Evolutionary conservation across 2,797 vertebrate genomes (phyloP), one percentile per base, ranked within the genome.

Genomic region (Allenopithecus nigroviridis): DNA sequence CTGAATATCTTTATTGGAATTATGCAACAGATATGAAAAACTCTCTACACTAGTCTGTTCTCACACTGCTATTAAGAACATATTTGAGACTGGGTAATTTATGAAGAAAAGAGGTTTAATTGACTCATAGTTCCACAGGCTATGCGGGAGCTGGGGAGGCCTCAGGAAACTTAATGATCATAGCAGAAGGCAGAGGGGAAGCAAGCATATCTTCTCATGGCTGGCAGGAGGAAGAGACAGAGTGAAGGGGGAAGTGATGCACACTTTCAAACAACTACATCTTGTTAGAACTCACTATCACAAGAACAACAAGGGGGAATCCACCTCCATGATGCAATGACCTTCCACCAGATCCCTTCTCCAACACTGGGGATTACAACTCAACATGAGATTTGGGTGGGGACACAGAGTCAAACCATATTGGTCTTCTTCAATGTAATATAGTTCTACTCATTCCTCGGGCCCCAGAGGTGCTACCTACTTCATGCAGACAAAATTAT

Each of bases 361-460:
- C 33, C 33, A n/a, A 19, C 61, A 68, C 16, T n/a, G 7, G 8
- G 33, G 61, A 68, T 68, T 68, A 68, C 61, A n/a, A 68, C 33
- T n/a, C 8, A 68, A 68, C 33, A n/a, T 17, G 33, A 68, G 33
- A 68, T 68, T n/a, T 68, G 16, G 16, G 7, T 64, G 30, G 16
- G 33, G 33, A n/a, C 16, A 68, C 7, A 8, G 33, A 68, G 16
- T 68, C 33, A 68, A 68, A 68, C 61, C 7, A 2, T 68, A 68
- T n/a, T 8, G 4, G 3, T n/a, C 12, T 36, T 19, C 16, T 43
- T 41, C 39, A 4, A 1, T 4, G 0, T 86, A 10, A 46, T 50
- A 11, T 33, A 48, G 0, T 3, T 74, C n/a, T 2, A 39, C 4
- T 46, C 4, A 81, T 33, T 81, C 16, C 55, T 48, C 39, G 30